Evolutionary conservation across 2,797 vertebrate genomes (phyloP).

Genomic region (Myotis planiceps): DNA sequence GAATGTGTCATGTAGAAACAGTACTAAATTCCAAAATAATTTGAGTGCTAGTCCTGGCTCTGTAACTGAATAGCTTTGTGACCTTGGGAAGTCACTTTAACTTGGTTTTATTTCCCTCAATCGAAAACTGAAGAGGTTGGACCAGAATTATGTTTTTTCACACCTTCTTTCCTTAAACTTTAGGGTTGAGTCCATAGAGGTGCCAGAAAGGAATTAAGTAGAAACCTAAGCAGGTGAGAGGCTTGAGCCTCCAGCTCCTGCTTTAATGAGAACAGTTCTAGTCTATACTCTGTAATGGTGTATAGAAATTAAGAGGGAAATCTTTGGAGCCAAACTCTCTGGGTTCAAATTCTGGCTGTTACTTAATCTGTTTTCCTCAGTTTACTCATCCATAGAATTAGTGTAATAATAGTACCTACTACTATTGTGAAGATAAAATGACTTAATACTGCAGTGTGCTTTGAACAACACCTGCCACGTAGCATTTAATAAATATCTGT

Average conservation of each 20-base stretch:
- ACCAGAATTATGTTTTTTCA: slow-evolving; percentile 26
- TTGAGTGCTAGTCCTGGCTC: not conserved
- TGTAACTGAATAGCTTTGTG: not conserved
- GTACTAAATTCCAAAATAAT: not conserved
- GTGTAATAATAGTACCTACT: not conserved
- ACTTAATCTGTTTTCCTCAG: not conserved
- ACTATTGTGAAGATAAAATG: slow-evolving; percentile 5
- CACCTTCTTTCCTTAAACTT: slow-evolving; percentile 28
- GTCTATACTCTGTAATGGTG: not conserved
- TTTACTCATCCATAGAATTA: slow-evolving; percentile 30
- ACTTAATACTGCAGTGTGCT: not conserved
- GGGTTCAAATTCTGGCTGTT: slow-evolving; percentile 1
- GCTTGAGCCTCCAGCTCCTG: not conserved
- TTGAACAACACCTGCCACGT: not conserved
- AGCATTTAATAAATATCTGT: slow-evolving; percentile 9
- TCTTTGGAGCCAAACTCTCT: slow-evolving; percentile 35
- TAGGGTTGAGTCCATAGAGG: not conserved
- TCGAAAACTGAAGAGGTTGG: not conserved
- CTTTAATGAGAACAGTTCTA: not conserved
- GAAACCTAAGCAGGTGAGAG: slow-evolving; percentile 36
- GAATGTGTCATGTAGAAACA: slow-evolving; percentile 15
- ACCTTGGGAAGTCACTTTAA: slow-evolving; percentile 28
- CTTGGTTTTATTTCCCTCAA: slow-evolving; percentile 52
- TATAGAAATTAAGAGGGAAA: not conserved
- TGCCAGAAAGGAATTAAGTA: not conserved